Base-by-base conservation (phyloP, 1,140 invertebrate species). In the Drosophila rhopaloa region DNA sequence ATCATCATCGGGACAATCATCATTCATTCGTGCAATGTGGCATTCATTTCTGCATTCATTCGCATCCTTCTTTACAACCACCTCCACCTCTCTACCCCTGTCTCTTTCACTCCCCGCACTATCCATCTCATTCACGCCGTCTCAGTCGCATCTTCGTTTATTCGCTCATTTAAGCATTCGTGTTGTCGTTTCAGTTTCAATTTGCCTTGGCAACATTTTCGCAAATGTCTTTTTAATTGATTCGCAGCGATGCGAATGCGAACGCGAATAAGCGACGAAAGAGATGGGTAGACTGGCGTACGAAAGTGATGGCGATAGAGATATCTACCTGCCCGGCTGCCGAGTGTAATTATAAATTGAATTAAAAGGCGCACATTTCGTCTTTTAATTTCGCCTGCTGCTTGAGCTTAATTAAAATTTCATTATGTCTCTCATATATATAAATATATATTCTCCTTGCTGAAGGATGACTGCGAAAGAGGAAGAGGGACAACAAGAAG, bases 401-500 rank as follows among this genome's bases (percentile, higher is more conserved):
- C 77, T 84, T 76, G 79, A 46, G 67, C 83, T 88, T 88, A 83
- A 88, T 88, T 88, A 86, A 86, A 88, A 86, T 86, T 85, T 73
- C 83, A 86, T 86, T 86, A 86, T 88, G 72, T 83, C 60, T 60
- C 41, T 62, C 81, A 35, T 19, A 57, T 41, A 61, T 4, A 11
- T 46, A 73, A 7, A 32, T 48, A 83, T 78, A 79, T 71, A 61
- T 61, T 68, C 47, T 70, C 72, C 61, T 14, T 9, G 44, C 51
- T 50, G 71, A 51, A 29, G 46, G 50, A 41, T 29, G 43, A 24
- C 27, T 58, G 37, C 10, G 7, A 54, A 40, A 37, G 38, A 32
- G 29, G 1, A 27, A 2, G 29, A 4, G 7, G 29, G 29, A 6
- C 5, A 16, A 48, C 44, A 54, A 47, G n/a, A 46, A 32, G 13